Conservation (phyloP, 2,797 vertebrate genomes). For the Masticophis lateralis region DNA sequence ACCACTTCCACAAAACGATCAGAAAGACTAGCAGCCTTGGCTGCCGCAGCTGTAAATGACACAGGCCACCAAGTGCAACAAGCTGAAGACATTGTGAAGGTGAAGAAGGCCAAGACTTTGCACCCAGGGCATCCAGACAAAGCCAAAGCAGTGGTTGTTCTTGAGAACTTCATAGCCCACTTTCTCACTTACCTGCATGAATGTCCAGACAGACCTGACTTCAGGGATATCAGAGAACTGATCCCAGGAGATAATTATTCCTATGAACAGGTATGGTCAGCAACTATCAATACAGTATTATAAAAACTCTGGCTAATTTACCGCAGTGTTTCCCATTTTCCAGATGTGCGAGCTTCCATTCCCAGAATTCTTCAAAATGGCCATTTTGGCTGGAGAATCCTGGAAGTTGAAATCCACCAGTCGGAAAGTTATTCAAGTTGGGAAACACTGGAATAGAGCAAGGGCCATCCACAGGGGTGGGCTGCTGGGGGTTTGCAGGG, state of each 20-base stretch:
- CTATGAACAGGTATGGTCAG: constrained; percentile 65
- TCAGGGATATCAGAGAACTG: constrained; percentile 53
- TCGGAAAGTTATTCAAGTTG: background rate
- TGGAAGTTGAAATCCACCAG: background rate
- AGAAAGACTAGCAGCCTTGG: background rate
- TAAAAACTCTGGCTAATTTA: background rate
- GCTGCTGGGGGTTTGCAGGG: too few relatives aligned
- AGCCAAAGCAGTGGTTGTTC: constrained; percentile 49
- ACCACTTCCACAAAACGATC: background rate
- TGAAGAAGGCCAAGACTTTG: constrained; percentile 43
- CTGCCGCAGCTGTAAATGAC: background rate
- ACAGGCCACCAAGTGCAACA: background rate
- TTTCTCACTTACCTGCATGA: constrained; percentile 65
- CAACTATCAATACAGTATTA: background rate
- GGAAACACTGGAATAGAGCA: background rate
- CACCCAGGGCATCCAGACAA: constrained; percentile 48
- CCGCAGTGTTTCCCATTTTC: background rate
- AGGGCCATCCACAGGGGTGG: background rate
- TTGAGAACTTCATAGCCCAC: constrained; percentile 64
- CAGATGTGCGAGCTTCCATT: background rate
- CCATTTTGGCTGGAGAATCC: background rate
- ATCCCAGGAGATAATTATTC: constrained; percentile 69
- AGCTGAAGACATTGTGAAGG: constrained; percentile 12
- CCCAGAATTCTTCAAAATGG: background rate
- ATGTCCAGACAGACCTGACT: constrained; percentile 57